Conservation (phyloP, 2,113 vertebrate species). For the Neolamprologus brichardi region DNA sequence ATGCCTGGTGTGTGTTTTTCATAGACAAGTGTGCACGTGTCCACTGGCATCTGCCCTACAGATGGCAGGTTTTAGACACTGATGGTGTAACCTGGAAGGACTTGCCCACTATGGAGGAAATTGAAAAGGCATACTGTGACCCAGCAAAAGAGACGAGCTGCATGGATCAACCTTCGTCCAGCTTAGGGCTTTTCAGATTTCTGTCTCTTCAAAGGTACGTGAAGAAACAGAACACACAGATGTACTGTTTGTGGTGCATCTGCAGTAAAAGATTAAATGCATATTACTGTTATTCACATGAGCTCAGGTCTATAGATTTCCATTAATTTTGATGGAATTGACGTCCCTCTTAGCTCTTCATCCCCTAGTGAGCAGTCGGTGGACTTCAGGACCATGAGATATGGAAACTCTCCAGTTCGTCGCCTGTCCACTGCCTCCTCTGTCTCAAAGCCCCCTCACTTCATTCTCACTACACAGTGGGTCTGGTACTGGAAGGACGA, state of each 20-base stretch:
- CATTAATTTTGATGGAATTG: not conserved
- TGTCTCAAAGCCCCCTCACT: slow-evolving; percentile 81
- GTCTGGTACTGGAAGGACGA: slow-evolving; percentile 89
- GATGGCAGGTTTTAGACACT: slow-evolving; percentile 77
- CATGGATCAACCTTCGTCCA: rapidly evolving
- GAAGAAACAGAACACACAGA: not conserved
- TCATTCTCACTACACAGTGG: slow-evolving; percentile 89
- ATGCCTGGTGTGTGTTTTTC: not conserved
- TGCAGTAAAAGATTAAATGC: not conserved
- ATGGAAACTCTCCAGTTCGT: slow-evolving; percentile 54
- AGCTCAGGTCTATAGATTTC: not conserved
- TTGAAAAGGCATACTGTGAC: slow-evolving; percentile 83
- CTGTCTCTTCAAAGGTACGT: not conserved
- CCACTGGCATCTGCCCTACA: slow-evolving; percentile 85
- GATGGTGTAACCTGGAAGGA: slow-evolving; percentile 69
- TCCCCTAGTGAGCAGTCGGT: not conserved
- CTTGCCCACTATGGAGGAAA: slow-evolving; percentile 70
- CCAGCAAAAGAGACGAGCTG: slow-evolving; percentile 63
- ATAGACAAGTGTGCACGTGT: slow-evolving; percentile 76
- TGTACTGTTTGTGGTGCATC: not conserved
- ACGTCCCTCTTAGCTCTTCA: not conserved
- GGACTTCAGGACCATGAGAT: slow-evolving; percentile 76
- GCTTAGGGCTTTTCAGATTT: not conserved
- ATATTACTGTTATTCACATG: not conserved
- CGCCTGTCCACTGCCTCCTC: slow-evolving; percentile 88